Percentiles rank a stretch among this genome's conserved stretches.
Conservation (phyloP, 2,113 vertebrate species). For the Orientallactaga bullata region DNA sequence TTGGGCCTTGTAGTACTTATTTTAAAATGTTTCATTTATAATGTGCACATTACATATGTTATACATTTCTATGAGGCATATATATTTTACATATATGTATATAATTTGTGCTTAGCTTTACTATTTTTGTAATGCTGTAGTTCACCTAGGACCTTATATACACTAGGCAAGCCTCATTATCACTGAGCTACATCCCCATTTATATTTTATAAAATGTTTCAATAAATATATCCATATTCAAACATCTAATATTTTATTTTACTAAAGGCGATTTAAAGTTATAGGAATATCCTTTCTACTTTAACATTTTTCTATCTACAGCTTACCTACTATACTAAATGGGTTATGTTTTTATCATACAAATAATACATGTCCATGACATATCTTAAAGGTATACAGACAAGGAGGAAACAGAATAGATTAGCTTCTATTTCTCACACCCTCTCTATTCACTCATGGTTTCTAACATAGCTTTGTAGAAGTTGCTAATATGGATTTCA, state of each 20-base stretch:
- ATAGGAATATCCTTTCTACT: not conserved
- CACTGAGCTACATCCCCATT: not conserved
- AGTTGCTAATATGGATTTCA: not conserved
- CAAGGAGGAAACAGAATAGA: not conserved
- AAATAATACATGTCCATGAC: not conserved
- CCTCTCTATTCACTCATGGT: not conserved
- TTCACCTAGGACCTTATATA: not conserved
- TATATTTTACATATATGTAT: not conserved
- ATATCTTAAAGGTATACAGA: constrained; percentile 32
- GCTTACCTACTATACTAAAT: not conserved
- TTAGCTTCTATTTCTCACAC: not conserved
- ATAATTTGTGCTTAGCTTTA: not conserved
- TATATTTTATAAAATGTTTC: constrained; percentile 4
- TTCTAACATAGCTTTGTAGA: not conserved
- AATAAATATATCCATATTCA: not conserved
- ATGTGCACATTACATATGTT: not conserved
- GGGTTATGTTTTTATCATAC: not conserved
- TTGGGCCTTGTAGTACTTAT: not conserved
- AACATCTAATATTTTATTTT: not conserved
- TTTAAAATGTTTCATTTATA: constrained; percentile 2
- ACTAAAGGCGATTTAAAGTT: constrained; percentile 23
- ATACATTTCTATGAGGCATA: not conserved
- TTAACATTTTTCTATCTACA: not conserved
- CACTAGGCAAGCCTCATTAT: not conserved
- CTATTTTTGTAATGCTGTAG: not conserved